Evolutionary conservation across 2,113 vertebrate species (phyloP), one percentile per base, ranked within the genome.

Genomic region (Nothobranchius kuhntae): DNA sequence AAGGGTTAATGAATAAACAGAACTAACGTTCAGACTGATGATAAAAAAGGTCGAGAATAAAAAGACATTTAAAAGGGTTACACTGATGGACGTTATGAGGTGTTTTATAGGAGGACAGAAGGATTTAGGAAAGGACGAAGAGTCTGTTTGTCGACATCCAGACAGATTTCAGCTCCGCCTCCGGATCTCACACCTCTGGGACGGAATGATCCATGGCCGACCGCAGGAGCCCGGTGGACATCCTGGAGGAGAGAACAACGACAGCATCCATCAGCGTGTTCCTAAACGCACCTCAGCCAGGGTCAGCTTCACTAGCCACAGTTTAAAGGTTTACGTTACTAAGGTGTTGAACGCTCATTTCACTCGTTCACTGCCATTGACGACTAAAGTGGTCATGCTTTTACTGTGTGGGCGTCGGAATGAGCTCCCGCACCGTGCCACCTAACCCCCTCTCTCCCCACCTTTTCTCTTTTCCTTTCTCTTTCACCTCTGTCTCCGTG

Each of bases 131-230:
- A 53, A 66, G 0, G 46, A 60, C 13, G 30, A 36, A 58, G 24
- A 71, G 21, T 40, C 24, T 67, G 61, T 79, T 62, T 77, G 68
- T 36, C 77, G 84, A 79, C 59, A 60, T 89, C 77, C 57, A 75
- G 81, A 74, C 55, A 51, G 66, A 40, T 60, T 35, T 9, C 47
- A 48, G 45, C 24, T 13, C 4, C 68, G 50, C 38, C 48, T 36
- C n/a, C 26, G 13, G 53, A 73, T 61, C 50, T 97, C 91, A 99
- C 81, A 94, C 89, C 67, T 98, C 96, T 0, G 97, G 96, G 68
- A 98, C 66, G 1, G 98, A 98, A 89, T 95, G 98, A 84, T 99
- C 97, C 98, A 98, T 99, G 88, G 92, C 73, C 0, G 95, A 95
- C n/a, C 93, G 93, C 73, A 98, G 85, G 65, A 96, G 86, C 3